Percentiles rank a stretch among this genome's conserved stretches.
Conservation (phyloP, 2,113 vertebrate species). For the Calypte anna region DNA sequence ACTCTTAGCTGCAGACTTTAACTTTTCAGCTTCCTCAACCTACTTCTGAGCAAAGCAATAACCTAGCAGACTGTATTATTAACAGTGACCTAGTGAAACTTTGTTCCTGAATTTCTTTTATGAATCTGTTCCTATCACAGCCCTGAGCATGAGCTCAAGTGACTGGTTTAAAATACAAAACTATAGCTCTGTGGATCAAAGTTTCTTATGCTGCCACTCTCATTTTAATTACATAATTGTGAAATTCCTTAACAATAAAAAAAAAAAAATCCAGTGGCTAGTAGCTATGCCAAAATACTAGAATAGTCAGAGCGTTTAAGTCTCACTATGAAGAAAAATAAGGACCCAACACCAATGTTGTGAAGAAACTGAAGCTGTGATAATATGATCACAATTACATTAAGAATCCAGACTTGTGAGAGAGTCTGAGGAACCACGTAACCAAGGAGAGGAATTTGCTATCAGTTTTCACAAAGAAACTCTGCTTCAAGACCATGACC, state of each 20-base stretch:
- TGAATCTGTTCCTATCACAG: not conserved
- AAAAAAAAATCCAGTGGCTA: not conserved
- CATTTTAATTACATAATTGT: not conserved
- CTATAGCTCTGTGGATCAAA: not conserved
- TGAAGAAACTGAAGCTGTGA: not conserved
- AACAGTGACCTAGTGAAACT: not conserved
- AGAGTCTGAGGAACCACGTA: not conserved
- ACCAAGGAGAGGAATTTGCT: not conserved
- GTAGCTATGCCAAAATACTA: not conserved
- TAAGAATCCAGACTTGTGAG: not conserved
- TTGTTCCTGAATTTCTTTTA: not conserved
- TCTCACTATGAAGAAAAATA: not conserved
- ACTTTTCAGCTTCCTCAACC: not conserved
- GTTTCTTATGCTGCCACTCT: not conserved
- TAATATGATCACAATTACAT: not conserved
- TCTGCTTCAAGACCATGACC: not conserved
- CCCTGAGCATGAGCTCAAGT: not conserved
- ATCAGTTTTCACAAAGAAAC: not conserved
- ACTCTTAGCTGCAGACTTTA: not conserved
- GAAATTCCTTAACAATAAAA: conserved; percentile 1
- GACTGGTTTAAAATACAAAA: not conserved
- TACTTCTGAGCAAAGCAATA: not conserved
- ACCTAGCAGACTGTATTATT: not conserved
- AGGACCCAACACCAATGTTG: not conserved
- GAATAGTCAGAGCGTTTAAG: not conserved